Percentiles rank a stretch among this genome's conserved stretches.
Conservation (phyloP, 2,797 vertebrate genomes). For the Urocyon cinereoargenteus region DNA sequence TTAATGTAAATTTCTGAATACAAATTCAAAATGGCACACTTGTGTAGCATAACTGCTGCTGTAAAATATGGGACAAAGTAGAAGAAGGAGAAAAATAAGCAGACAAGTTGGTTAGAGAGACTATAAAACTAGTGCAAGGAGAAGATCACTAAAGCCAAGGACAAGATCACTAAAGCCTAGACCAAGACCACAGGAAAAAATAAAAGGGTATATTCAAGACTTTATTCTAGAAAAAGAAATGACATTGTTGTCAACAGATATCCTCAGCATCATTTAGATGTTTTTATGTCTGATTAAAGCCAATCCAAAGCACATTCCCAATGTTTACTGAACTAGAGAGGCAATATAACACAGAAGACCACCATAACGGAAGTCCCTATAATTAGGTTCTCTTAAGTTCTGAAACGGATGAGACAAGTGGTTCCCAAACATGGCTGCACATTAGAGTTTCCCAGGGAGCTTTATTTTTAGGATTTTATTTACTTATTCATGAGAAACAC, state of each 20-base stretch:
- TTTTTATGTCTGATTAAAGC: background rate
- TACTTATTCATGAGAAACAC: no score
- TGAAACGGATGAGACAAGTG: background rate
- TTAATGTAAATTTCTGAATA: background rate
- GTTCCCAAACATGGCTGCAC: background rate
- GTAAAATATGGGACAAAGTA: background rate
- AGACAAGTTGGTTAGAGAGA: background rate
- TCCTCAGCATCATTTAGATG: background rate
- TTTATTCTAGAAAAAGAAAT: background rate
- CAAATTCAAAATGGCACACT: background rate
- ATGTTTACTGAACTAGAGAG: background rate
- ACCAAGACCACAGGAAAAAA: background rate
- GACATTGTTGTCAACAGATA: background rate
- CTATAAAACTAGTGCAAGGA: background rate
- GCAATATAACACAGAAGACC: background rate
- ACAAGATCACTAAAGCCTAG: background rate
- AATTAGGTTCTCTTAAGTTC: background rate
- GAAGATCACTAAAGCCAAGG: background rate
- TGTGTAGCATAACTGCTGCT: background rate
- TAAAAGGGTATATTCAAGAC: background rate
- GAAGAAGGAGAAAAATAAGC: background rate
- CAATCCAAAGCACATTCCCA: background rate
- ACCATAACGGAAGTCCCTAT: background rate
- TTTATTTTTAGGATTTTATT: background rate
- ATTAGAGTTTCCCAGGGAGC: background rate